Base-by-base conservation (phyloP, 1,140 invertebrate species). In the Plodia interpunctella region DNA sequence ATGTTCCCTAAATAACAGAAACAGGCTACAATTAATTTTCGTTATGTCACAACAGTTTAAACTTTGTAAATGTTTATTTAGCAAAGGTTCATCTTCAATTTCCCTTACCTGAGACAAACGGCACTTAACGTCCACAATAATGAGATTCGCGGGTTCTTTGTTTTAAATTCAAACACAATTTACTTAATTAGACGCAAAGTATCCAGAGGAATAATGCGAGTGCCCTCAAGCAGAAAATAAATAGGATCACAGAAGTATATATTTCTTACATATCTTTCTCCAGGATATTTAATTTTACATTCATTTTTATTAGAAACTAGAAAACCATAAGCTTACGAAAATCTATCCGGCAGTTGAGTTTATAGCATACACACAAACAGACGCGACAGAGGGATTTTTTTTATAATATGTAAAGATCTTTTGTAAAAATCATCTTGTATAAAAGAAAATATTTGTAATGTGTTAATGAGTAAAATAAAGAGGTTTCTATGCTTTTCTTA, bases 151-250 rank as follows among this genome's bases (percentile, higher is more conserved):
- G 50, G 56, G 35, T 30, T 38, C 59, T 67, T 68, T 66, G 61
- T 66, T 76, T 73, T 61, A 71, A 70, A 72, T 74, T 73, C 57
- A 74, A 78, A 72, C 67, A 76, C 69, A 74, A 74, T 76, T 78
- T 72, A 49, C 67, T 70, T 74, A 76, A 78, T 78, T 74, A 72
- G 53, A 72, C 60, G 63, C 58, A 59, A 70, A 73, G 65, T 73
- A 71, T 74, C 64, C 58, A 62, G 69, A 75, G 74, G 63, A 78
- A 71, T 75, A 70, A 73, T 64, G 63, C 54, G 53, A 68, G 61
- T 60, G 65, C 54, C 64, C 51, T 53, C 20, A n/a, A 11, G 51
- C 20, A 53, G 13, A 44, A 44, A 44, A 44, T 17, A 44, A 32
- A 17, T 15, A 6, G 38, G n/a, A 15, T n/a, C 15, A 44, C 15